Conservation (phyloP, 1,140 invertebrate genomes). For the Monomorium pharaonis region DNA sequence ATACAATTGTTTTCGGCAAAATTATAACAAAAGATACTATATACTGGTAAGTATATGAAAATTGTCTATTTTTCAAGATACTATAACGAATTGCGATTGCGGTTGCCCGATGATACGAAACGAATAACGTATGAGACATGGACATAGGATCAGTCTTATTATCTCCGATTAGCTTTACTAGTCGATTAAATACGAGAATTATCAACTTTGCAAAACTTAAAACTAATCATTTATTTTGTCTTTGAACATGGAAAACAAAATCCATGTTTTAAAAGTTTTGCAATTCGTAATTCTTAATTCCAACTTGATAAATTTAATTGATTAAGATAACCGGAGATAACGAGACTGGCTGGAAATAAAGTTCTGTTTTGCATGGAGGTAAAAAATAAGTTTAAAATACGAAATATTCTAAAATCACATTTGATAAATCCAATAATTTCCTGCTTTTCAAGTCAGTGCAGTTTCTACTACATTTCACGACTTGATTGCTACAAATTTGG, state of each 20-base stretch:
- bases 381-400: background rate
- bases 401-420: background rate
- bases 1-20: conserved; percentile 41
- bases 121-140: background rate
- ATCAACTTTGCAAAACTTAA: too few relatives aligned
- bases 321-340: too few relatives aligned
- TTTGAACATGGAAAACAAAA: too few relatives aligned
- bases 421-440: background rate
- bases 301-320: too few relatives aligned
- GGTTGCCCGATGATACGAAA: background rate
- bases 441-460: background rate
- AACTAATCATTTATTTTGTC: too few relatives aligned
- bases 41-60: background rate
- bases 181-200: too few relatives aligned
- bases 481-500: conserved; percentile 4
- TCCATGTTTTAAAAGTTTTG: too few relatives aligned
- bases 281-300: too few relatives aligned
- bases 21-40: conserved; percentile 23
- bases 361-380: background rate
- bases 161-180: too few relatives aligned
- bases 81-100: background rate
- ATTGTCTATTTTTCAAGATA: background rate
- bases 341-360: background rate
- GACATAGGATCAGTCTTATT: too few relatives aligned
- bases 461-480: background rate